These are phyloP conservation scores for Euglossa dilemma DNA, from an alignment of 1,140 invertebrate genomes.

Conservation along the genomic window DNA sequence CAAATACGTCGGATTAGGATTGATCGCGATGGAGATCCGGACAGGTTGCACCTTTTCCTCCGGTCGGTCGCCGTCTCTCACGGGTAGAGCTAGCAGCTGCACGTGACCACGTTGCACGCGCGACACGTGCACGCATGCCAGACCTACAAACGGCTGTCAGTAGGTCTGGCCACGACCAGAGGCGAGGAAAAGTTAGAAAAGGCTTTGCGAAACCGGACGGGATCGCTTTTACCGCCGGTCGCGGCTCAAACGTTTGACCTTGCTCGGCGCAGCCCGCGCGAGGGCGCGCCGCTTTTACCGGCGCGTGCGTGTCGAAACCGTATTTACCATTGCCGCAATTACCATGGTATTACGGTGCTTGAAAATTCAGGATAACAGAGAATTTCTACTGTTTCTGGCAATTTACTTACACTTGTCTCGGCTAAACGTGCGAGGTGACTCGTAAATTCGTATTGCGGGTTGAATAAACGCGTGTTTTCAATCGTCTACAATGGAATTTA, in stretches of 20 bases:
- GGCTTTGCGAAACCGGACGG: conserved; percentile 58
- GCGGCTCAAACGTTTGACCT: conserved; percentile 54
- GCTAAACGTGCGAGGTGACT: not conserved
- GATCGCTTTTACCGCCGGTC: conserved; percentile 38
- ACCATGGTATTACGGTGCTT: conserved; percentile 20
- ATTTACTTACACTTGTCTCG: not conserved
- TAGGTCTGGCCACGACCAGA: conserved; percentile 46
- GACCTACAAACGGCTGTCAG: conserved; percentile 49
- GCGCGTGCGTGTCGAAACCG: conserved; percentile 23
- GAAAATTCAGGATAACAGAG: conserved; percentile 1
- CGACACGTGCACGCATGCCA: conserved; percentile 70
- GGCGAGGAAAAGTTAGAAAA: conserved; percentile 58
- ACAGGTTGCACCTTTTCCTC: conserved; percentile 48
- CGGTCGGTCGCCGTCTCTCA: conserved; percentile 38
- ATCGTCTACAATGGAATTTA: too few species aligned
- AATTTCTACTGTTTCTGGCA: not conserved
- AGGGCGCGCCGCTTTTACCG: conserved; percentile 18
- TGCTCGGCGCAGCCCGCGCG: conserved; percentile 31
- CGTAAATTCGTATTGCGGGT: not conserved
- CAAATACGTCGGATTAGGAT: conserved; percentile 2
- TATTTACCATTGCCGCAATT: conserved; percentile 15
- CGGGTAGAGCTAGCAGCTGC: conserved; percentile 37
- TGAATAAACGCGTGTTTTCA: not conserved
- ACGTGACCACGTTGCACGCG: conserved; percentile 61
- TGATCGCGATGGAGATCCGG: conserved; percentile 20